Base-by-base conservation (phyloP, 2,888 invertebrate genomes). In the Andrena fulva region DNA sequence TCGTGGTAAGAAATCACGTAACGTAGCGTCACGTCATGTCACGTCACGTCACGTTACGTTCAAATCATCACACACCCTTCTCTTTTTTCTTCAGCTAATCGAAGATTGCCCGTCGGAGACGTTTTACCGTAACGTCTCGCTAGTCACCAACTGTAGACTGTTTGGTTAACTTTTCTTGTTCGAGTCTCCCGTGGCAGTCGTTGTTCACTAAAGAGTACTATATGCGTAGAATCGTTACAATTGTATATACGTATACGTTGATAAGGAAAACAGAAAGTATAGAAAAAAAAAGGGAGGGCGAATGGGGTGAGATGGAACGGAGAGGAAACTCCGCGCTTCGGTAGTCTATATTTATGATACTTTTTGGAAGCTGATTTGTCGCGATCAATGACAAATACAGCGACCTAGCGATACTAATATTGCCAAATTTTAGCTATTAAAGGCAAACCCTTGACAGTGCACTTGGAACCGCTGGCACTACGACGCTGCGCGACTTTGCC, bases 401-500 rank as follows among this genome's bases (percentile, higher is more conserved):
- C 48, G 77, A 72, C 33, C 59, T 76, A 67, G 73, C 68, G 64
- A 82, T 85, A 92, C 91, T 92, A 93, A 93, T 91, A 76, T 86
- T 89, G 86, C 83, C 87, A 90, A 90, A 86, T 93, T 93, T 92
- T 91, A 92, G 93, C 91, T 85, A 89, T 90, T 89, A 93, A 91
- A 89, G 90, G 89, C 85, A 92, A 93, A 91, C 89, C 91, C 80
- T 89, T 90, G 88, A 90, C 90, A 89, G 90, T 91, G 79, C 90
- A 90, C 69, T 56, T 85, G 87, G 91, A 90, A 82, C 85, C 89
- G 74, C 90, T 92, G 59, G 88, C 89, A 70, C 89, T 94, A 66
- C 91, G 94, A 35, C 93, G 94, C 64, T 94, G 94, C 86, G 93
- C 93, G 16, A 94, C 94, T n/a, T 90, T 94, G 80, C 94, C 94